A percentile compares a stretch with the other conserved stretches of the same genome.
phyloP scores from a whole-genome alignment of 2,888 invertebrate species.

The Spodoptera picta region DNA sequence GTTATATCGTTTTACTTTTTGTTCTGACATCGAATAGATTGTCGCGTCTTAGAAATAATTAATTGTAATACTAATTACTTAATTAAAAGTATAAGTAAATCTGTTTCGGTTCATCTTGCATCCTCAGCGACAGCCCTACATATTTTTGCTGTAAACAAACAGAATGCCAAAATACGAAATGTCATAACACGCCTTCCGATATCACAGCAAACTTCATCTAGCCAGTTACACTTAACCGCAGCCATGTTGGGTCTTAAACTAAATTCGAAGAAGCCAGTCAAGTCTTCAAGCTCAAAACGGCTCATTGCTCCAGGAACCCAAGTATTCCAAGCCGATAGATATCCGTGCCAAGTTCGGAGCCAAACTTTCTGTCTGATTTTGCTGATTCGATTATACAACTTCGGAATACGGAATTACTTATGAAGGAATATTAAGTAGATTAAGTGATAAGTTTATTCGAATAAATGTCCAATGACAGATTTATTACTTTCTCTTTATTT shows the following conservation, averaged over 20 bases:
- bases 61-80: too few species aligned
- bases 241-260: conserved; percentile 14
- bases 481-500: conserved; percentile 31
- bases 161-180: too few species aligned
- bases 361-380: conserved; percentile 51
- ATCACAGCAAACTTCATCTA: conserved; percentile 1
- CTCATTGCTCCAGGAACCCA: conserved; percentile 26
- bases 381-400: conserved; percentile 53
- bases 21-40: too few species aligned
- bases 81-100: too few species aligned
- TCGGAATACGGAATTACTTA: conserved; percentile 49
- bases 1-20: too few species aligned
- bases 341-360: conserved; percentile 46
- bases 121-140: too few species aligned
- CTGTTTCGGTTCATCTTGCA: too few species aligned
- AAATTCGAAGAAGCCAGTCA: conserved; percentile 11
- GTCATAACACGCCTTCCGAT: not conserved
- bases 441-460: conserved; percentile 37
- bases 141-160: too few species aligned
- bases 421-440: conserved; percentile 48
- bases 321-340: conserved; percentile 42
- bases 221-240: conserved; percentile 10
- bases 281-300: conserved; percentile 13
- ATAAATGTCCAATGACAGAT: conserved; percentile 39
- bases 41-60: too few species aligned